Conservation (phyloP, 2,888 invertebrate genomes). For the Loripinus fragilis region DNA sequence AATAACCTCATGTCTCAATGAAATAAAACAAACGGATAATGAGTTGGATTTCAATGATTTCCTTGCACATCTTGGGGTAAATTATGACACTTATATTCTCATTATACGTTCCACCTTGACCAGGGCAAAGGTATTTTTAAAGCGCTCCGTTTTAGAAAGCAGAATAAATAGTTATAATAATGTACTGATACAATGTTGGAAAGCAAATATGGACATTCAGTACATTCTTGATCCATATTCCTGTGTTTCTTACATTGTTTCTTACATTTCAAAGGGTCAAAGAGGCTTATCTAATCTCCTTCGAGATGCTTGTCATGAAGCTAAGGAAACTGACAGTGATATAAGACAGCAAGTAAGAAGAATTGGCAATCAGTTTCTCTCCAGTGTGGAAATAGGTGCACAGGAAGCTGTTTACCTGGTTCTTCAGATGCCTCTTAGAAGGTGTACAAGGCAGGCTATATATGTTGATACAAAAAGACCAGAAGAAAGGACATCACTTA, state of each 20-base stretch:
- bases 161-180: slow-evolving; percentile 51
- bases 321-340: slow-evolving; percentile 48
- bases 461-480: slow-evolving; percentile 61
- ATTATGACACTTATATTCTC: slow-evolving; percentile 34
- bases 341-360: slow-evolving; percentile 52
- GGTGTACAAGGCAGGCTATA: slow-evolving; percentile 21
- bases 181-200: slow-evolving; percentile 38
- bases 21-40: slow-evolving; percentile 34
- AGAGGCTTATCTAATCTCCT: slow-evolving; percentile 25
- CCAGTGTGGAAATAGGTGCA: slow-evolving; percentile 53
- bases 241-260: no score
- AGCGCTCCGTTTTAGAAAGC: slow-evolving; percentile 34
- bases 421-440: slow-evolving; percentile 57
- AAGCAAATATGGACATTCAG: slow-evolving; percentile 56
- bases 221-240: slow-evolving; percentile 50
- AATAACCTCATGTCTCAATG: slow-evolving; percentile 1
- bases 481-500: slow-evolving; percentile 60
- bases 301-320: slow-evolving; percentile 51
- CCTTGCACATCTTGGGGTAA: slow-evolving; percentile 11
- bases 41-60: background rate
- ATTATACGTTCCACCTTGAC: slow-evolving; percentile 34
- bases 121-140: slow-evolving; percentile 46
- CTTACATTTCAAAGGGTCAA: slow-evolving; percentile 24
- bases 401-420: slow-evolving; percentile 64
- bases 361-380: slow-evolving; percentile 53